phyloP scores from a whole-genome alignment of 1,140 invertebrate species.

The Argopecten irradians region DNA sequence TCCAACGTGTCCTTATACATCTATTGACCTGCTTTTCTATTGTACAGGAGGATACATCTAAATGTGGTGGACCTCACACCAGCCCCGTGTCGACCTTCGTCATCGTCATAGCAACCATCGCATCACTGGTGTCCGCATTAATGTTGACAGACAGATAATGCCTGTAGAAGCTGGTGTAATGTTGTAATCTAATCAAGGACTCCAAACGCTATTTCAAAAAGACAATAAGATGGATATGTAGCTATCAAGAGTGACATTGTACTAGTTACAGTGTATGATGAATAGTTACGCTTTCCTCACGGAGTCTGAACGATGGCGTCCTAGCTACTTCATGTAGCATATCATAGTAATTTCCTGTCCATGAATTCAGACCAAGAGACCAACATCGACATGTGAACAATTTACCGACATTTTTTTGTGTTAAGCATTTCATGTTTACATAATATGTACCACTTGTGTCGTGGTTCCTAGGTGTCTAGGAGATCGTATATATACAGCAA shows the following conservation, averaged over 20 bases:
- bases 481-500: background rate
- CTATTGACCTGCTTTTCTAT: constrained; percentile 16
- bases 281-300: background rate
- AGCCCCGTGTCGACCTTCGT: constrained; percentile 49
- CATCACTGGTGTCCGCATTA: constrained; percentile 36
- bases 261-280: too few relatives aligned
- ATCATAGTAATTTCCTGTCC: background rate
- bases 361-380: background rate
- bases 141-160: background rate
- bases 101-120: constrained; percentile 45
- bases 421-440: background rate
- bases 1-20: background rate
- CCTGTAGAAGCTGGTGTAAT: background rate
- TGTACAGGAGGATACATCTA: constrained; percentile 52
- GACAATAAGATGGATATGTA: background rate
- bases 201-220: background rate
- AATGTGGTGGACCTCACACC: constrained; percentile 51
- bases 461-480: background rate
- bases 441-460: background rate
- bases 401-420: background rate
- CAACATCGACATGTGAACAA: background rate
- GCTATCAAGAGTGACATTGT: background rate
- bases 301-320: background rate
- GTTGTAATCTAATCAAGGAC: background rate
- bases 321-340: background rate